Evolutionary conservation across 2,113 vertebrate genomes (phyloP).

Genomic region (Grallaria varia): DNA sequence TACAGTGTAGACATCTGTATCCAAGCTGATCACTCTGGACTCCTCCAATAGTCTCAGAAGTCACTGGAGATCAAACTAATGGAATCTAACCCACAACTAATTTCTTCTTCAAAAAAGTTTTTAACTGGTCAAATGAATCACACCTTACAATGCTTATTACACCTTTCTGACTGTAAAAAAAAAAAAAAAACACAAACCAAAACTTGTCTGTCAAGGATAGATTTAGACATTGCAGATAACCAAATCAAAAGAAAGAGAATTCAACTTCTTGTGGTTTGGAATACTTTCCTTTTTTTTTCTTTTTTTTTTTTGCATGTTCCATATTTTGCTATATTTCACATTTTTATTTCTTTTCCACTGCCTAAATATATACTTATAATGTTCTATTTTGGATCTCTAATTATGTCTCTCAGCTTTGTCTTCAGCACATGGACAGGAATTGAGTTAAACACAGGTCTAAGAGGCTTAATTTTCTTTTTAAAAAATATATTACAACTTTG

Average conservation of each 20-base stretch:
- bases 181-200: neutral
- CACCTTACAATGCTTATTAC: neutral
- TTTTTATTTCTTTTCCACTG: neutral
- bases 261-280: neutral
- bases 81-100: neutral
- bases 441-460: neutral
- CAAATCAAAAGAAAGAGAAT: neutral
- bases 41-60: neutral
- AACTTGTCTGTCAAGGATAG: neutral
- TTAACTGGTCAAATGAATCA: neutral
- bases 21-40: accelerated
- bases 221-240: neutral
- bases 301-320: too few species aligned
- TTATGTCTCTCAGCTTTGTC: neutral
- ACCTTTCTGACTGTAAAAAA: neutral
- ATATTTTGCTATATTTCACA: neutral
- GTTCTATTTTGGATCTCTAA: neutral
- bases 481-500: neutral
- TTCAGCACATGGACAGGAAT: neutral
- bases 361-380: neutral
- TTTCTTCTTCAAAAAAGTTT: neutral
- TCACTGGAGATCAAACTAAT: neutral
- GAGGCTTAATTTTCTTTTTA: neutral
- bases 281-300: neutral
- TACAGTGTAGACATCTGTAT: neutral